phyloP scores from a whole-genome alignment of 2,888 invertebrate species.

The Schrankia costaestrigalis region DNA sequence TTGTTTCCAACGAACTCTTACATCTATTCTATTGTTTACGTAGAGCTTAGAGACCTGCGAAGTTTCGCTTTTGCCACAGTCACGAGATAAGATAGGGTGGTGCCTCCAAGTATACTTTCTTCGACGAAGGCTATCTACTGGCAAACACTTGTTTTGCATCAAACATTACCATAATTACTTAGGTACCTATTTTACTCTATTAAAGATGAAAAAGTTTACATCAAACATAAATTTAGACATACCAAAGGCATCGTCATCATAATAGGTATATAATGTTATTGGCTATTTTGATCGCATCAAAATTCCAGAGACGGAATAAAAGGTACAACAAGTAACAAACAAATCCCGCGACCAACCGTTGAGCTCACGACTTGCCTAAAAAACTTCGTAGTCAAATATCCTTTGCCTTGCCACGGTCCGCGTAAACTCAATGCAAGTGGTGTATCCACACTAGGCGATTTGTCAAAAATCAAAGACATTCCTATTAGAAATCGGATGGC shows the following conservation, averaged over 20 bases:
- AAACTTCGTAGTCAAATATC: slow-evolving; percentile 75
- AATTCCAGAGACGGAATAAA: slow-evolving; percentile 51
- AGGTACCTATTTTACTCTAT: no score
- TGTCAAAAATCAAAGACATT: slow-evolving; percentile 32
- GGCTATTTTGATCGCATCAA: slow-evolving; percentile 52
- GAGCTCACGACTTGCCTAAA: slow-evolving; percentile 66
- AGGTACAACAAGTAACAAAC: slow-evolving; percentile 58
- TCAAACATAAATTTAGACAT: no score
- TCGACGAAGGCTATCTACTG: no score
- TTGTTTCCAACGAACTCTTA: no score
- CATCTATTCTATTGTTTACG: no score
- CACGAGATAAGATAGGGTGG: no score
- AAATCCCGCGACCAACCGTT: slow-evolving; percentile 57
- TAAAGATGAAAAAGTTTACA: no score
- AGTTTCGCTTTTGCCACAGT: no score
- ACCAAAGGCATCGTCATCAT: slow-evolving; percentile 22
- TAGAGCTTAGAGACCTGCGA: no score
- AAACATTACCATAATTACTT: no score
- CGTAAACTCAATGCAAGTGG: slow-evolving; percentile 57
- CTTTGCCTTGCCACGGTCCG: slow-evolving; percentile 64
- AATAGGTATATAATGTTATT: slow-evolving; percentile 38
- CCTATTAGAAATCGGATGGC: slow-evolving; percentile 54
- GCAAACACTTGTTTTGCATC: no score
- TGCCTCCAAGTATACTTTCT: no score
- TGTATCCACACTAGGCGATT: slow-evolving; percentile 47